Base-by-base conservation (phyloP, 2,888 invertebrate genomes). In the Drosophila merina region DNA sequence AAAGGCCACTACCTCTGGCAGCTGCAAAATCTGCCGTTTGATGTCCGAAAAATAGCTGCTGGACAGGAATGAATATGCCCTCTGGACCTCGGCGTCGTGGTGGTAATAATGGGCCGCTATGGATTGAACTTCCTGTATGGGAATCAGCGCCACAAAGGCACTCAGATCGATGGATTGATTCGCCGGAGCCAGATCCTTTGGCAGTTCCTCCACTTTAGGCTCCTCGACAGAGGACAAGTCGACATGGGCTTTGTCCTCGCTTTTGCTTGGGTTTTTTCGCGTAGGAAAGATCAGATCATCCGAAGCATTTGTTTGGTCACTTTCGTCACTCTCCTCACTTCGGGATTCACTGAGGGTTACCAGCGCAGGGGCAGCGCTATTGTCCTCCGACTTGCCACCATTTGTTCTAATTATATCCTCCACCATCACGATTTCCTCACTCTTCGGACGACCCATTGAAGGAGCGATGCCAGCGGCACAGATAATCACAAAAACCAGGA, bases 271-370 rank as follows among this genome's bases (percentile, higher is more conserved):
- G 70, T 6, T 74, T 63, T 45, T 68, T 40, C 75, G 79, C 26
- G 77, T 82, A 20, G 79, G 74, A 50, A 89, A 89, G 58, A 91
- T 91, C 79, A 91, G 79, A 64, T 91, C 91, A 74, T 91, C 91
- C n/a, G 83, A 75, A 4, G 62, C 72, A 55, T 74, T 49, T 28
- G 57, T 10, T 4, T 60, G 31, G 0, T 25, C 45, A 8, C 49
- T 54, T 28, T 57, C 74, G 31, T 64, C 75, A 44, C 52, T 56
- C 26, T 76, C 74, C 42, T 74, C 59, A 33, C 76, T 68, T 63
- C 58, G 67, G 4, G 72, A 59, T 4, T 76, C 72, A 25, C 72
- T 70, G 0, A 77, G 64, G 8, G 74, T 78, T 51, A 83, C 72
- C 28, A 81, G 60, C 0, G 77, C 64, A 44, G 76, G 60, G 0